These are phyloP conservation scores for Athalia rosae DNA, from an alignment of 2,888 invertebrate species.

Conservation along the genomic window DNA sequence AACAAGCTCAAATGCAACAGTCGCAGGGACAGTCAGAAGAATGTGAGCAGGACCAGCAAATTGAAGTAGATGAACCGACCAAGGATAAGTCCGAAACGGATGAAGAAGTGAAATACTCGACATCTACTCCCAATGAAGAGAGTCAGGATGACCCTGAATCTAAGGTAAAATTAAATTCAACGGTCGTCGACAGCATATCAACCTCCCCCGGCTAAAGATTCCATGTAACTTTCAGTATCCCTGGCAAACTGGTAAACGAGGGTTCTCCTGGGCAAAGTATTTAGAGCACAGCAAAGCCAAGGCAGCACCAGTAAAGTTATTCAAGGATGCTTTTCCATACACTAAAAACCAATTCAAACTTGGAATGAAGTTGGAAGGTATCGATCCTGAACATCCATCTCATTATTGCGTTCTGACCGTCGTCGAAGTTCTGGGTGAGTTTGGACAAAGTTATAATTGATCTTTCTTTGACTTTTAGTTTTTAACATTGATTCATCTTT, in stretches of 20 bases:
- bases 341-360: conserved; percentile 85
- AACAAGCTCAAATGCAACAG: conserved; percentile 6
- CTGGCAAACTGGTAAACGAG: conserved; percentile 83
- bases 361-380: conserved; percentile 94
- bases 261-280: conserved; percentile 87
- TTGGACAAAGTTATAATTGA: not conserved
- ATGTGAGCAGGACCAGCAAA: conserved; percentile 1
- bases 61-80: conserved; percentile 57
- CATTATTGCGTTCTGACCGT: conserved; percentile 92
- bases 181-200: not conserved
- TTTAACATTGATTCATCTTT: not conserved
- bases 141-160: conserved; percentile 62
- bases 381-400: conserved; percentile 94
- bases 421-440: conserved; percentile 79
- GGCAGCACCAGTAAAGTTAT: conserved; percentile 85
- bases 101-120: conserved; percentile 69
- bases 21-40: conserved; percentile 1
- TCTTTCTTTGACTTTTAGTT: conserved; percentile 9
- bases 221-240: conserved; percentile 74
- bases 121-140: conserved; percentile 60
- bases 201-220: not conserved
- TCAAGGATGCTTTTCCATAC: conserved; percentile 86
- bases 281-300: conserved; percentile 83
- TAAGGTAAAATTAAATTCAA: conserved; percentile 58
- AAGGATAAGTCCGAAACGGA: conserved; percentile 62